Evolutionary conservation across 2,888 invertebrate species (phyloP).

Genomic region (Phanerotoma sp.): DNA sequence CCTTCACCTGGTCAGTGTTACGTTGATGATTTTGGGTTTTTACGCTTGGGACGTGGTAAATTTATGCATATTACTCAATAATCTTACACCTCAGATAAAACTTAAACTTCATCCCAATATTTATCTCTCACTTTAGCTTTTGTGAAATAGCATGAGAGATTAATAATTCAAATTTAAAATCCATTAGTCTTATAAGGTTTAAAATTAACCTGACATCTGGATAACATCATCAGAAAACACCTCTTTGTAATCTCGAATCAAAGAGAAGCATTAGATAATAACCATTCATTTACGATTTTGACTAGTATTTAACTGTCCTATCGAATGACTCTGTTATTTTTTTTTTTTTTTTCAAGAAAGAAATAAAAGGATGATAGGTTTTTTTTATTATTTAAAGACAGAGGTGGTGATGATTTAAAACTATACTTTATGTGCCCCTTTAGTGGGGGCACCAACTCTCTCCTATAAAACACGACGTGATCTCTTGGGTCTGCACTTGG

Average conservation of each 20-base stretch:
- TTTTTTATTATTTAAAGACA: too few relatives aligned
- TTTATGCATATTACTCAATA: not conserved
- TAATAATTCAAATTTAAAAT: not conserved
- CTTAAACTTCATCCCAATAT: not conserved
- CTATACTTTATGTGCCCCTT: not conserved
- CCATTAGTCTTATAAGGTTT: constrained; percentile 2
- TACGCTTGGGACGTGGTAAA: constrained; percentile 23
- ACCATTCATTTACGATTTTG: too few relatives aligned
- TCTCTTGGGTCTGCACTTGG: constrained; percentile 23
- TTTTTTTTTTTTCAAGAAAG: too few relatives aligned
- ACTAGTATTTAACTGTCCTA: too few relatives aligned
- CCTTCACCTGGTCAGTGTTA: constrained; percentile 31
- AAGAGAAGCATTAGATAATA: too few relatives aligned
- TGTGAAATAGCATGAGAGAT: not conserved
- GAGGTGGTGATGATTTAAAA: too few relatives aligned
- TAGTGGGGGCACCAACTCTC: constrained; percentile 26
- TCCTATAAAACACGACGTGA: constrained; percentile 33
- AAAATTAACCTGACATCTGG: not conserved
- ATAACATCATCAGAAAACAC: not conserved
- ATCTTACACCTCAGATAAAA: not conserved
- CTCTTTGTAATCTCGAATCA: not conserved
- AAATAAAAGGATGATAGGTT: too few relatives aligned
- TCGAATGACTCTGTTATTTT: too few relatives aligned
- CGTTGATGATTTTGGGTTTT: constrained; percentile 7
- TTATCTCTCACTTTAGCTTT: not conserved